These are phyloP conservation scores for Cyrtonyx montezumae DNA, from an alignment of 2,113 vertebrate species.

Conservation along the genomic window DNA sequence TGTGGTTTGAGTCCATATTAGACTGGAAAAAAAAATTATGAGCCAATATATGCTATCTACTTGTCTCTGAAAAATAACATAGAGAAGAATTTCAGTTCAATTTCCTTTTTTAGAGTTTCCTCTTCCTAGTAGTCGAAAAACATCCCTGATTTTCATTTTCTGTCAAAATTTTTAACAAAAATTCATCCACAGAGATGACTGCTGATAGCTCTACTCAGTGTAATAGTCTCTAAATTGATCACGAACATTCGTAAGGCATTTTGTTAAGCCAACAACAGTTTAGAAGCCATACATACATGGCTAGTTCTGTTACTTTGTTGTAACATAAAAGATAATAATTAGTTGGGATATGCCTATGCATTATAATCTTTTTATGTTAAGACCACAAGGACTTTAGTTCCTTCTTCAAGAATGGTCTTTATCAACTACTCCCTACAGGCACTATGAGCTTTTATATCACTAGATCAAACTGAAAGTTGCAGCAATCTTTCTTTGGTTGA, in stretches of 20 bases:
- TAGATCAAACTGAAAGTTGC: not conserved
- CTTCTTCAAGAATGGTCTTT: not conserved
- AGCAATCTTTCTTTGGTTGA: not conserved
- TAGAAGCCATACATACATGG: not conserved
- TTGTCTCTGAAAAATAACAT: not conserved
- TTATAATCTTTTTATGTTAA: not conserved
- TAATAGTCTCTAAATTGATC: not conserved
- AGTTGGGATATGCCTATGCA: not conserved
- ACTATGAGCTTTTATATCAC: not conserved
- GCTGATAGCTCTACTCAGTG: not conserved
- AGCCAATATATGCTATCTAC: not conserved
- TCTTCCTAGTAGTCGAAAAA: not conserved
- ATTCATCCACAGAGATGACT: not conserved
- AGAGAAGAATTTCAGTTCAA: not conserved
- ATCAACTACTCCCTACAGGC: not conserved
- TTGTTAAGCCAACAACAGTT: not conserved
- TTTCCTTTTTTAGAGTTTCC: not conserved
- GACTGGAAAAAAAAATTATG: not conserved
- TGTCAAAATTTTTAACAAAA: not conserved
- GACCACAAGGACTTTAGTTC: not conserved
- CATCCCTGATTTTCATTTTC: not conserved
- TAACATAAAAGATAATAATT: not conserved
- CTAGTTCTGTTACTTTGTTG: not conserved
- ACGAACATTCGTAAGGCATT: not conserved
- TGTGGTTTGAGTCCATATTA: not conserved